A percentile compares a stretch with the other conserved stretches of the same genome.
phyloP scores from a whole-genome alignment of 2,113 vertebrate genomes.

The Arizona elegans region DNA sequence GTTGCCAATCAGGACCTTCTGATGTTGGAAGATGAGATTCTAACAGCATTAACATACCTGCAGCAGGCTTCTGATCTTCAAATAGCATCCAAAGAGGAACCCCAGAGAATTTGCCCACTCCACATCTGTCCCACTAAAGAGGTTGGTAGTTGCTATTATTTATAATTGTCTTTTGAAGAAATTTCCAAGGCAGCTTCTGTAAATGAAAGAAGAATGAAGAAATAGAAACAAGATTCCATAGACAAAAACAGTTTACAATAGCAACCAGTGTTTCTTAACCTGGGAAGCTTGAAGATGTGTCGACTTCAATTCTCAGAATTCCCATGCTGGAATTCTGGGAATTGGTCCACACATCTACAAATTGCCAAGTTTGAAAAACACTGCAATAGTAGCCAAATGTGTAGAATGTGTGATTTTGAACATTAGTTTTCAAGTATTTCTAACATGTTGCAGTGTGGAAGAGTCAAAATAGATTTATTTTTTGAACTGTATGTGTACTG shows the following conservation, averaged over 20 bases:
- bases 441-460: background rate
- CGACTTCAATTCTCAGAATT: background rate
- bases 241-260: background rate
- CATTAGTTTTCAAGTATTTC: background rate
- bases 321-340: background rate
- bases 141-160: conserved; percentile 39
- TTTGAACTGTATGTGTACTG: background rate
- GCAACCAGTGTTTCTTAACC: background rate
- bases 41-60: conserved; percentile 66
- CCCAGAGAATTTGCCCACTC: conserved; percentile 23
- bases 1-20: conserved; percentile 71
- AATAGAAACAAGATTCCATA: background rate
- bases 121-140: conserved; percentile 27
- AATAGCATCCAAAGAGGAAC: conserved; percentile 60
- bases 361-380: background rate
- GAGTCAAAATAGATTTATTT: background rate
- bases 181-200: background rate
- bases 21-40: conserved; percentile 76
- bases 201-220: background rate
- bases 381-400: background rate
- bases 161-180: background rate
- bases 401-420: background rate
- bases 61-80: conserved; percentile 76
- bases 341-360: background rate
- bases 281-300: background rate